Evolutionary conservation across 2,888 invertebrate genomes (phyloP).

Genomic region (Ischnus inquisitorius): DNA sequence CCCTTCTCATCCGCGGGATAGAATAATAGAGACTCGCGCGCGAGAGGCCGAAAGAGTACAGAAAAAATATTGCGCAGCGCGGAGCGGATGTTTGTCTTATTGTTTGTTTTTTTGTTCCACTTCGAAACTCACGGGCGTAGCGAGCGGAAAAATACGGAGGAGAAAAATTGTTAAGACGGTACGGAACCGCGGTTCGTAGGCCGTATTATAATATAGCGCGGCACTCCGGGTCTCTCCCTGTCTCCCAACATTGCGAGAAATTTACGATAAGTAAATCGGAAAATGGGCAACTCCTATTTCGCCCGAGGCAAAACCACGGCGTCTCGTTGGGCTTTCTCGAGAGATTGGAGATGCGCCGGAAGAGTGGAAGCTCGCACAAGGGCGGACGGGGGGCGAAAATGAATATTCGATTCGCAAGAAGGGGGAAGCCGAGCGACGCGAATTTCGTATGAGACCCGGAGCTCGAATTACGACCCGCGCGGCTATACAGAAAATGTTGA

Average conservation of each 20-base stretch:
- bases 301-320: background rate
- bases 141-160: background rate
- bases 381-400: background rate
- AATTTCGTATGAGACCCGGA: too few species aligned
- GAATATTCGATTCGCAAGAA: constrained; percentile 30
- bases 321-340: background rate
- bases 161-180: constrained; percentile 5
- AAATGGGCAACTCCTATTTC: background rate
- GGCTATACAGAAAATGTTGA: background rate
- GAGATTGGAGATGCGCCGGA: background rate
- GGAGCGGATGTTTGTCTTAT: background rate
- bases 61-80: constrained; percentile 1
- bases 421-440: background rate
- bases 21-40: too few species aligned
- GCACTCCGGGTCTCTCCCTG: too few species aligned
- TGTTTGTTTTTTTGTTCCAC: background rate
- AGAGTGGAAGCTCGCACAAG: background rate
- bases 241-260: background rate
- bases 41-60: too few species aligned
- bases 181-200: background rate
- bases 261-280: constrained; percentile 21
- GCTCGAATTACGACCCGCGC: too few species aligned
- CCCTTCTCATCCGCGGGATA: too few species aligned
- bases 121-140: background rate
- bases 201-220: background rate